Conservation (phyloP, 2,797 vertebrate genomes). For the Lepilemur septentrionalis region DNA sequence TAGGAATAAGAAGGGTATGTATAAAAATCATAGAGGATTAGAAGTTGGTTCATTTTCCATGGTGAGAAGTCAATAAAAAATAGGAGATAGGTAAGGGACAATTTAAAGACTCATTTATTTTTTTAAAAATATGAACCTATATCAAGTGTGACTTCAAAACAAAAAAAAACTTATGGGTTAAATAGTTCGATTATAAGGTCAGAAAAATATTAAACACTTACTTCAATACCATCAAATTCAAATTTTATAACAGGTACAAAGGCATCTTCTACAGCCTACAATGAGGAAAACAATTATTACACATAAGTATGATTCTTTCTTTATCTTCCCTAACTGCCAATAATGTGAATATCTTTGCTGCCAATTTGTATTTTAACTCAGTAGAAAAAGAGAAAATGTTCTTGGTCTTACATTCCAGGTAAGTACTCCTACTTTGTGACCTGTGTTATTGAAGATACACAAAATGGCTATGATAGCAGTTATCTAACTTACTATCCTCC, state of each 20-base stretch:
- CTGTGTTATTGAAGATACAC: neutral
- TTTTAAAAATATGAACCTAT: neutral
- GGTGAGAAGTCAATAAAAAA: neutral
- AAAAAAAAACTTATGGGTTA: neutral
- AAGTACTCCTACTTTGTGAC: constrained; percentile 8
- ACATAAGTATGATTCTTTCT: neutral
- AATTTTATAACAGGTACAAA: constrained; percentile 99
- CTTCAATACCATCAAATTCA: constrained; percentile 98
- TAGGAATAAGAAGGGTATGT: neutral
- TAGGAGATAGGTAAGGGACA: neutral
- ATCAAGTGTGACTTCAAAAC: constrained; percentile 10
- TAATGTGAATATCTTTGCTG: neutral
- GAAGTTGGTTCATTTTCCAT: neutral
- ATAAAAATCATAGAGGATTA: neutral
- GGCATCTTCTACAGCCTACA: constrained; percentile 97
- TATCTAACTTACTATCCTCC: neutral
- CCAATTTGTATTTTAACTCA: constrained; percentile 23
- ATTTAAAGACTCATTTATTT: constrained; percentile 29
- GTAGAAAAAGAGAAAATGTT: constrained; percentile 9
- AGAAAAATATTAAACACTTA: constrained; percentile 79
- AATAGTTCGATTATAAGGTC: neutral
- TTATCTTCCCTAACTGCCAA: neutral
- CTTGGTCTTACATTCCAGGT: neutral
- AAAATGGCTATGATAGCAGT: neutral
- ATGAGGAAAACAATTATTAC: constrained; percentile 58